Evolutionary conservation across 2,797 vertebrate species (phyloP), one percentile per base, ranked within the genome.

Genomic region (Gephyroberyx darwinii): DNA sequence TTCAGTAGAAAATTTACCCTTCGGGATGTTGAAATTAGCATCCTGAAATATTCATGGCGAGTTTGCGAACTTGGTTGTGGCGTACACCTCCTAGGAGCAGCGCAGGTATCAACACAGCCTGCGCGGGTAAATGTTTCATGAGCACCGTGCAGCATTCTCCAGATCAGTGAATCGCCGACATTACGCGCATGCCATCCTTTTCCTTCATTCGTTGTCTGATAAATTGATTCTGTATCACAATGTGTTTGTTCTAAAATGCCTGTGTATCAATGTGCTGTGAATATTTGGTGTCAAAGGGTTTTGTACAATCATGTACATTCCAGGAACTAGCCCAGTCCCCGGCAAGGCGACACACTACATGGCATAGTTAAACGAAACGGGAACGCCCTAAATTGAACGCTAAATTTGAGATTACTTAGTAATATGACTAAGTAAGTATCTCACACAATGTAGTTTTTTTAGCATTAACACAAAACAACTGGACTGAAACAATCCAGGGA

Each of bases 11-110:
- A 77, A 79, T 76, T 81, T 69, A 81, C 86, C 85, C 75, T 63
- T 59, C 51, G 74, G 83, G 85, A 87, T 33, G 73, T 80, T 53
- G 62, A 80, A 90, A 91, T 92, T 88, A 91, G 87, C 75, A 82
- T 89, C 70, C 37, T 91, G 70, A 92, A 91, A 92, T 92, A 93
- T 93, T 90, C 88, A 91, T 86, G 80, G 48, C 1, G 30, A 64
- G 74, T 77, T 84, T 84, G 78, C 65, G 73, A 76, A 82, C 74
- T 70, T 22, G 33, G 57, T 45, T 75, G 86, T 33, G 75, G 74
- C 62, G 73, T 73, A 65, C 75, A 84, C 69, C 81, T 86, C 71
- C 0, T 57, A 86, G 75, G 82, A 76, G 71, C 50, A 22, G 74
- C 86, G 77, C 84, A 86, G 86, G 80, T 88, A 85, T 52, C 77